Base-by-base conservation (phyloP, 2,113 vertebrate species). In the Pachyramphus minor region DNA sequence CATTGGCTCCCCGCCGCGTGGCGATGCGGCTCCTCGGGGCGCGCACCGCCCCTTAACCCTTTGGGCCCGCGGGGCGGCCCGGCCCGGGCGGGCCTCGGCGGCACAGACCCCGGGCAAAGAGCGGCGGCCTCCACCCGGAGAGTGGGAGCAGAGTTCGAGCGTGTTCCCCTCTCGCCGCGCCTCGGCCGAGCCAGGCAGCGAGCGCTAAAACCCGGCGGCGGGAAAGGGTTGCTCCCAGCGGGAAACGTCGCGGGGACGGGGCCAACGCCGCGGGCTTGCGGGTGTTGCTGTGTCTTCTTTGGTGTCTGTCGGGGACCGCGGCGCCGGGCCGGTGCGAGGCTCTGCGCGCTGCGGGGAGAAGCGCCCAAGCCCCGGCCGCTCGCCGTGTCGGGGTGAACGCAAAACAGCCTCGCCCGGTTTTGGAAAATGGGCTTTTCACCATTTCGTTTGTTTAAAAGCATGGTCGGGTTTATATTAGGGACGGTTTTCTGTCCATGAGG, bases 1-100 rank as follows among this genome's bases (percentile, higher is more conserved):
- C 75, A 99, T 99, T 99, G 98, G 99, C 55, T 97, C 95, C 95
- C 64, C 73, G 72, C 95, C 37, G 91, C 79, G 12, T 95, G 96
- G 37, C 81, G 87, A 75, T 67, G 86, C 62, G 44, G 50, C 84
- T 44, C 50, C 69, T 81, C 76, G 77, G 87, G 85, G 87, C 79
- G 31, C 64, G 74, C 84, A 2, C 35, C 12, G 45, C 49, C 35
- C 24, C 12, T 90, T 95, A 95, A 95, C 94, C 91, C 47, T 95
- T 80, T 47, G 35, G 33, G 56, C 14, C 94, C 58, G 58, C 58
- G 52, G 41, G 63, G 66, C 28, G 28, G 11, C 41, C 6, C 10
- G 52, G 64, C 47, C 31, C 60, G 5, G 56, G 20, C 11, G 31
- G 47, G 24, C 58, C 63, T 15, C 13, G 66, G 37, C 4, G 55